These are phyloP conservation scores for Xiphophorus birchmanni DNA, from an alignment of 2,797 vertebrate species.

Conservation along the genomic window DNA sequence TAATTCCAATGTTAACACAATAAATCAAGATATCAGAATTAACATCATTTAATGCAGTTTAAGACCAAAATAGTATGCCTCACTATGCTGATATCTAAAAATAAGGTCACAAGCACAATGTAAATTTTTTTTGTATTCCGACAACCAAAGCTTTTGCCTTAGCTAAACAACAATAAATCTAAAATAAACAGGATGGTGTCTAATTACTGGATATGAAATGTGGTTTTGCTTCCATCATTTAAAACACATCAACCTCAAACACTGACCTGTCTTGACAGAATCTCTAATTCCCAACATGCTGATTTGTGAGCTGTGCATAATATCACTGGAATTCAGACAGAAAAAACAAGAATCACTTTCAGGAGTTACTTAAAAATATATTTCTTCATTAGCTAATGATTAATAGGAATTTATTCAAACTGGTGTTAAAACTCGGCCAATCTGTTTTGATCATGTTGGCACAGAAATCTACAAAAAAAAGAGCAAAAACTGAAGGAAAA, in stretches of 20 bases:
- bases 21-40: neutral
- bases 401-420: conserved; percentile 27
- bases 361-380: conserved; percentile 11
- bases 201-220: conserved; percentile 54
- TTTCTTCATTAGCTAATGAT: conserved; percentile 20
- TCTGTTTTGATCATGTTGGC: conserved; percentile 45
- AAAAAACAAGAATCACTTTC: conserved; percentile 16
- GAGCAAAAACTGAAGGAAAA: conserved; percentile 42
- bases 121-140: neutral
- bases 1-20: neutral
- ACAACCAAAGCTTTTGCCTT: neutral
- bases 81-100: neutral
- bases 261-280: conserved; percentile 52
- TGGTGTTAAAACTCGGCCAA: conserved; percentile 41
- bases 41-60: neutral
- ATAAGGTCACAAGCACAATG: neutral
- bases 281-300: conserved; percentile 49
- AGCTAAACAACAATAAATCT: neutral
- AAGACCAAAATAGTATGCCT: neutral
- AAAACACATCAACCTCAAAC: conserved; percentile 50
- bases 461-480: conserved; percentile 35
- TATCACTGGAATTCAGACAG: neutral
- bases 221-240: conserved; percentile 61
- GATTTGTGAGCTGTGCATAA: conserved; percentile 46
- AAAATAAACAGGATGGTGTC: conserved; percentile 18